phyloP scores from a whole-genome alignment of 2,113 vertebrate genomes.

The Lycocorax pyrrhopterus region DNA sequence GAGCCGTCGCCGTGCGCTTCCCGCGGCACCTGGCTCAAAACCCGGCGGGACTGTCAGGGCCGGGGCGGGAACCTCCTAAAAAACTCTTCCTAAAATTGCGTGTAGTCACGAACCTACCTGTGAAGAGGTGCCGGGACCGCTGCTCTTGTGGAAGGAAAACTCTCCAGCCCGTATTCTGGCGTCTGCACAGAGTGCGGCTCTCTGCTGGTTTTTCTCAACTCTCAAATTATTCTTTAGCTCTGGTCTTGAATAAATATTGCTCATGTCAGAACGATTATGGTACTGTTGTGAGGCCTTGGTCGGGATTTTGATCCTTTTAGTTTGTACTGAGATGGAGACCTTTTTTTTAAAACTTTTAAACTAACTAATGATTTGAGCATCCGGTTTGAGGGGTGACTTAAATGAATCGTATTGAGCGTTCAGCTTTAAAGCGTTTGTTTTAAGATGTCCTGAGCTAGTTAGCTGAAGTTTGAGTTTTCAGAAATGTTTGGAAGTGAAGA shows the following conservation, averaged over 20 bases:
- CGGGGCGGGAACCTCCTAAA: rapidly evolving
- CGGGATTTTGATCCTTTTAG: neutral
- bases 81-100: rapidly evolving
- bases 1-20: neutral
- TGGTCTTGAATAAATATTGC: neutral
- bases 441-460: neutral
- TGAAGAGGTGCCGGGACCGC: neutral
- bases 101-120: neutral
- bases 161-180: neutral
- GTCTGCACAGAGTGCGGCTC: neutral
- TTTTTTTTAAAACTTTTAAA: neutral
- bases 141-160: neutral
- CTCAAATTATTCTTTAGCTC: neutral
- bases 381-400: neutral
- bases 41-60: neutral
- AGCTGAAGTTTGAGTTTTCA: neutral
- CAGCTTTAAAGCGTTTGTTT: neutral
- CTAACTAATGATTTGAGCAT: neutral
- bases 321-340: neutral
- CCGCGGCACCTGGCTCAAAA: neutral
- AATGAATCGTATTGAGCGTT: neutral
- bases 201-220: neutral
- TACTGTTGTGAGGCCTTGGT: neutral
- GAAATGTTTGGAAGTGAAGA: neutral
- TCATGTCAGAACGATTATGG: neutral